A percentile compares a stretch with the other conserved stretches of the same genome.
Evolutionary conservation across 2,888 invertebrate species (phyloP).

Genomic region (Watsonalla cultraria): DNA sequence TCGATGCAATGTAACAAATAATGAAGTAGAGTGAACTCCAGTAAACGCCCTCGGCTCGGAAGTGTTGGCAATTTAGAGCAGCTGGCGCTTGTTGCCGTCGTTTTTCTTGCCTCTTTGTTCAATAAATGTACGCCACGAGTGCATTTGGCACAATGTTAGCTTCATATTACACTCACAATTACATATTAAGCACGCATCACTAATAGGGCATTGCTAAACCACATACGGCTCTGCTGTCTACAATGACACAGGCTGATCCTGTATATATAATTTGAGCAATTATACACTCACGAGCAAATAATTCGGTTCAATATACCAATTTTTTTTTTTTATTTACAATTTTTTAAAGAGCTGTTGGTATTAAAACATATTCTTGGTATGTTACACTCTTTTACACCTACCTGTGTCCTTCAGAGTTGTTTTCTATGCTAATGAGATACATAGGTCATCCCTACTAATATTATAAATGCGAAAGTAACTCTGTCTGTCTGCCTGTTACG

Average conservation of each 20-base stretch:
- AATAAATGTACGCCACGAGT: constrained; percentile 60
- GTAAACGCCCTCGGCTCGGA: constrained; percentile 53
- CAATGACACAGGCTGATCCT: background rate
- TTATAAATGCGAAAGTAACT: too few species aligned
- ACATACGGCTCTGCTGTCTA: background rate
- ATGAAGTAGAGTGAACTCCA: constrained; percentile 60
- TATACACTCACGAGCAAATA: too few species aligned
- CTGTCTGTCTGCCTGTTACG: too few species aligned
- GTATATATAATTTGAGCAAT: background rate
- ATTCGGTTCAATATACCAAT: too few species aligned
- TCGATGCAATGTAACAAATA: constrained; percentile 62
- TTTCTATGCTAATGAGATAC: too few species aligned
- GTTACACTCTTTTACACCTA: too few species aligned
- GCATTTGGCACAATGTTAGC: constrained; percentile 52
- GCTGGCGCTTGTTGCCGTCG: constrained; percentile 63
- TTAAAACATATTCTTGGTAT: too few species aligned
- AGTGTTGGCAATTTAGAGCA: constrained; percentile 69
- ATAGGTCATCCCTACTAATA: too few species aligned
- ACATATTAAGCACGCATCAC: constrained; percentile 9
- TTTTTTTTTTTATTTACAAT: too few species aligned
- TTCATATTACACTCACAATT: constrained; percentile 50
- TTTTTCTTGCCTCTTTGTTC: constrained; percentile 67
- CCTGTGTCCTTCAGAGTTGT: too few species aligned
- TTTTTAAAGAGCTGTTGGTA: too few species aligned
- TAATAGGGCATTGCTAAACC: background rate